These are phyloP conservation scores for Perca schrenkii DNA, from an alignment of 2,113 vertebrate species.

Conservation along the genomic window DNA sequence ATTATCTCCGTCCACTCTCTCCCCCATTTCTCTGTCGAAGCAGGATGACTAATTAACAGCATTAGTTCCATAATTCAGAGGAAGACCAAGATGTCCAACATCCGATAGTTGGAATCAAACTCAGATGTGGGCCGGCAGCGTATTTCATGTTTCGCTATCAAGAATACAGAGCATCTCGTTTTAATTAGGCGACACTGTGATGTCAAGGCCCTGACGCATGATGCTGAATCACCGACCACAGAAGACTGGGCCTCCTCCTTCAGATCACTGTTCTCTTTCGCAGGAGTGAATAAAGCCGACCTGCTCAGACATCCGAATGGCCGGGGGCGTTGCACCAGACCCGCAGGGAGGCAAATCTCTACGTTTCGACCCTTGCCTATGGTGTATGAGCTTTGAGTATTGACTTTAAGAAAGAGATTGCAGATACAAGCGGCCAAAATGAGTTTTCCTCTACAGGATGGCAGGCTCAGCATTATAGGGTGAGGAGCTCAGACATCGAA, in stretches of 20 bases:
- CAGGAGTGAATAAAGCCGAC: constrained; percentile 17
- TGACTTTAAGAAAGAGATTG: no score
- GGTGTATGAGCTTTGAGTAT: no score
- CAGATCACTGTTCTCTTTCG: constrained; percentile 24
- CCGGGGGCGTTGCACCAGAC: no score
- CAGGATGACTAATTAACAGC: constrained; percentile 66
- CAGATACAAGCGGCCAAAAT: no score
- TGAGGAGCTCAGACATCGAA: no score
- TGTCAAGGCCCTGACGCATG: constrained; percentile 8
- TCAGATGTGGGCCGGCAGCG: constrained; percentile 45
- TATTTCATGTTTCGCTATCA: not conserved
- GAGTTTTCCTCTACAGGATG: no score
- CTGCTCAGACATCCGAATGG: constrained; percentile 23
- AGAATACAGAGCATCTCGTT: constrained; percentile 43
- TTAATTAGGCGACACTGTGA: constrained; percentile 34
- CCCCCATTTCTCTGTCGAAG: constrained; percentile 25
- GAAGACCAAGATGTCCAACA: constrained; percentile 51
- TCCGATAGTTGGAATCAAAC: constrained; percentile 54
- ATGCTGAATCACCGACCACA: constrained; percentile 19
- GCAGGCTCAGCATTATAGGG: no score
- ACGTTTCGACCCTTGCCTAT: no score
- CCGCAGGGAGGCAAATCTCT: no score
- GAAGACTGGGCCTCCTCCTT: constrained; percentile 17
- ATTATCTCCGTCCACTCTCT: constrained; percentile 63
- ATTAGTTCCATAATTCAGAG: constrained; percentile 55